Percentiles rank a stretch among this genome's conserved stretches.
phyloP scores from a whole-genome alignment of 2,797 vertebrate genomes.

The Hapalemur alaotrensis region DNA sequence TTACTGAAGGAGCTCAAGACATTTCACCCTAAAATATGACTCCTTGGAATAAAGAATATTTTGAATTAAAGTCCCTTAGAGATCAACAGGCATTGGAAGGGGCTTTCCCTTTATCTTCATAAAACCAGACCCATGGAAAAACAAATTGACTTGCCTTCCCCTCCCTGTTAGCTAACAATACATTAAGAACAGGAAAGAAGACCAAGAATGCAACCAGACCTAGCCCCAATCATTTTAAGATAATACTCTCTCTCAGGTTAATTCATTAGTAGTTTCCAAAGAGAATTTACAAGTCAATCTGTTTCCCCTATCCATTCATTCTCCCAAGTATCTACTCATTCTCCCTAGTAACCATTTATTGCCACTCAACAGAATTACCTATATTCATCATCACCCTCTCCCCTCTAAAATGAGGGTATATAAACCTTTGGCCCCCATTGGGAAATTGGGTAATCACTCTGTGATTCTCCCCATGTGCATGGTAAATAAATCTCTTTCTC shows the following conservation, averaged over 20 bases:
- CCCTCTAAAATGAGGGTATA: background rate
- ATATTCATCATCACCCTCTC: background rate
- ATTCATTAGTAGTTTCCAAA: background rate
- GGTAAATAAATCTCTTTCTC: background rate
- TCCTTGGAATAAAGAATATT: background rate
- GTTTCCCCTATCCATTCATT: background rate
- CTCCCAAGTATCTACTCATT: background rate
- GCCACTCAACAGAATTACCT: too few relatives aligned
- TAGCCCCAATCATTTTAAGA: background rate
- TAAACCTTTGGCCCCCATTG: background rate
- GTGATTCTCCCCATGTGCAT: background rate
- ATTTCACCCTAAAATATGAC: background rate
- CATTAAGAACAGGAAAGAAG: background rate
- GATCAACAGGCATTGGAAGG: background rate
- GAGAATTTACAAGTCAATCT: background rate
- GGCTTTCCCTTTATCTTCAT: background rate
- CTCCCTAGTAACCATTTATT: background rate
- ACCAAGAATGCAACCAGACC: background rate
- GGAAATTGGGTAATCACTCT: background rate
- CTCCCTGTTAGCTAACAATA: background rate
- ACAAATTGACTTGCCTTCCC: background rate
- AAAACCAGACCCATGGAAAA: background rate
- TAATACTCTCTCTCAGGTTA: background rate
- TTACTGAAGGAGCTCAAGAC: background rate
- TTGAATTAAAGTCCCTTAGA: background rate